A percentile compares a stretch with the other conserved stretches of the same genome.
Evolutionary conservation across 2,888 invertebrate species (phyloP).

Genomic region (Trachelus tabidus): DNA sequence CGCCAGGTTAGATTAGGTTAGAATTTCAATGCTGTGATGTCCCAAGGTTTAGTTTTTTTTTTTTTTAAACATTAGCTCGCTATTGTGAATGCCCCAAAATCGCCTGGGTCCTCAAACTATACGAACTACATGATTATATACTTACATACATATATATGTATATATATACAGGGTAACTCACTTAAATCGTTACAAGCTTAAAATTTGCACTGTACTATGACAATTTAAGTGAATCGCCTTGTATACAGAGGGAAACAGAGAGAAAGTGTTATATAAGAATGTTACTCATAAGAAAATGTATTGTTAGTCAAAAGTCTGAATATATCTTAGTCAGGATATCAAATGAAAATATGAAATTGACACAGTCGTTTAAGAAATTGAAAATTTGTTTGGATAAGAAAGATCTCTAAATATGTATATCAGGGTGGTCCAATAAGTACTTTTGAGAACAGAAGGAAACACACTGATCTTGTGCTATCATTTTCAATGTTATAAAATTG

Average conservation of each 20-base stretch:
- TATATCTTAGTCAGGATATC: not conserved
- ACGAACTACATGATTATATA: too few species aligned
- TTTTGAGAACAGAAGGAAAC: not conserved
- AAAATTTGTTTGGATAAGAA: not conserved
- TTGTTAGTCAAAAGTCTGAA: not conserved
- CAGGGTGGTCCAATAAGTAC: too few species aligned
- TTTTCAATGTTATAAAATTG: not conserved
- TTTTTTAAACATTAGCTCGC: too few species aligned
- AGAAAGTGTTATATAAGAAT: not conserved
- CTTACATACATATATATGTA: constrained; percentile 17
- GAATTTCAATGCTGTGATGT: too few species aligned
- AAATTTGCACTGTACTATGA: not conserved
- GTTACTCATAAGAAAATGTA: not conserved
- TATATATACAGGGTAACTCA: not conserved
- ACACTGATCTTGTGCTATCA: not conserved
- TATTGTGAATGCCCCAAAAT: too few species aligned
- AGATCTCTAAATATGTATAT: not conserved
- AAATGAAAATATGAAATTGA: not conserved
- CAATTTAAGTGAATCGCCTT: not conserved
- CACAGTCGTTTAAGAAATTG: not conserved
- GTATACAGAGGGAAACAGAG: not conserved
- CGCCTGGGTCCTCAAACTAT: too few species aligned
- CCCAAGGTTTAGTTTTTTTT: too few species aligned
- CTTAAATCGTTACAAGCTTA: not conserved
- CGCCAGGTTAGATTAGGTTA: too few species aligned